Evolutionary conservation across 2,888 invertebrate species (phyloP), one percentile per base, ranked within the genome.

Genomic region (Caenorhabditis panamensis): DNA sequence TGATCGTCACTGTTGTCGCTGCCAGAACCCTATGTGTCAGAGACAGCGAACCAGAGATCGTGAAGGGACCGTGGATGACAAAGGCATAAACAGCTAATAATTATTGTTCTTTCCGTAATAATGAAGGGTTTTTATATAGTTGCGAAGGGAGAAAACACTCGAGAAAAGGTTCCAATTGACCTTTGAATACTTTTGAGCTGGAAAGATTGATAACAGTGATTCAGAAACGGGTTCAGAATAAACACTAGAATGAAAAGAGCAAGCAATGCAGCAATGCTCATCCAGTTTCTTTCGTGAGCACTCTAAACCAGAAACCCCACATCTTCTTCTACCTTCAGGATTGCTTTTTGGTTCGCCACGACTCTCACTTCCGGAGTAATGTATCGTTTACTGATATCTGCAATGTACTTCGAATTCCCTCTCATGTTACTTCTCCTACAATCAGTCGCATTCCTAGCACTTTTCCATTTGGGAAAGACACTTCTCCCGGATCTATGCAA

Each of bases 61-160:
- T 80, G 8, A 75, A 80, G 22, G 79, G 79, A 54, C 80, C 80
- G 36, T 80, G 76, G 80, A 76, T 80, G 66, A 67, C 71, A 11
- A 80, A 80, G 26, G 76, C 80, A 18, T 80, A 67, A 76, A 63
- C 44, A 62, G 31, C 4, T 31, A 31, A 31, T 31, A 31, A 31
- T 6, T 31, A 31, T 31, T 37, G 4, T 26, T 51, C 8, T 1
- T 36, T n/a, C 13, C 20, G n/a, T 56, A 31, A 31, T 62, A 71
- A 71, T 71, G 62, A 62, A 56, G 6, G 56, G 2, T 56, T 31
- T 56, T 18, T 24, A 2, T 3, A 20, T 3, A 22, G 13, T 51
- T 51, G 6, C 13, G 8, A 53, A 31, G 5, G 31, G 16, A 16
- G 9, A 53, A 20, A 9, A n/a, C 18, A 53, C 1, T 26, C 6